Base-by-base conservation (phyloP, 2,888 invertebrate genomes). In the Mythimna loreyi region DNA sequence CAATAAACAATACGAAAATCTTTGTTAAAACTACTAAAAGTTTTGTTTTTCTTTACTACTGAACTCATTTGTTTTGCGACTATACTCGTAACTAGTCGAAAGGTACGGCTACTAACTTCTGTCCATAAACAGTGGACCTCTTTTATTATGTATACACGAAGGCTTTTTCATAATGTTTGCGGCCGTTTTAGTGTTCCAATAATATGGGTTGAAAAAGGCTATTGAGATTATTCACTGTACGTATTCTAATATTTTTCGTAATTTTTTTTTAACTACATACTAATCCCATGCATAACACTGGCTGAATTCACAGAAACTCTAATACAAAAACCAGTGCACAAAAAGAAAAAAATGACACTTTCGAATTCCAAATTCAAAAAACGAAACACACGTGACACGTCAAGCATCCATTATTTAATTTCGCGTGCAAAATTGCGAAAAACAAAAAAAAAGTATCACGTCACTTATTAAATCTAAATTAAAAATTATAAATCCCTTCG, bases 401-500 rank as follows among this genome's bases (percentile, higher is more conserved):
- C 67, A 69, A 49, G 55, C 69, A 80, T 82, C 67, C 78, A 71
- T 83, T 77, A 81, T 67, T 74, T 59, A 77, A 81, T 59, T 73
- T 63, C 67, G 64, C 66, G 62, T 43, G 68, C 56, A 49, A 67
- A 81, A 78, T 62, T 71, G 68, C 8, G 30, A 59, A 49, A 52
- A 66, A 58, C 45, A 52, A 23, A 59, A 67, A 40, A 77, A 81
- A 81, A 81, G 66, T 70, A 75, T 67, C 59, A 52, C 68, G 64
- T 72, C 82, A 73, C 79, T 43, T 84, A 76, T 75, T 75, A 79
- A 78, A 79, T 78, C 70, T 71, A 82, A 82, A 82, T 81, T 83
- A 81, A 82, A 81, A 84, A 82, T 73, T 84, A 78, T 82, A 83
- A 81, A 81, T 82, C 82, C 82, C 80, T 81, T 67, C 50, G 72